Conservation (phyloP, 2,797 vertebrate species). For the Huso huso region DNA sequence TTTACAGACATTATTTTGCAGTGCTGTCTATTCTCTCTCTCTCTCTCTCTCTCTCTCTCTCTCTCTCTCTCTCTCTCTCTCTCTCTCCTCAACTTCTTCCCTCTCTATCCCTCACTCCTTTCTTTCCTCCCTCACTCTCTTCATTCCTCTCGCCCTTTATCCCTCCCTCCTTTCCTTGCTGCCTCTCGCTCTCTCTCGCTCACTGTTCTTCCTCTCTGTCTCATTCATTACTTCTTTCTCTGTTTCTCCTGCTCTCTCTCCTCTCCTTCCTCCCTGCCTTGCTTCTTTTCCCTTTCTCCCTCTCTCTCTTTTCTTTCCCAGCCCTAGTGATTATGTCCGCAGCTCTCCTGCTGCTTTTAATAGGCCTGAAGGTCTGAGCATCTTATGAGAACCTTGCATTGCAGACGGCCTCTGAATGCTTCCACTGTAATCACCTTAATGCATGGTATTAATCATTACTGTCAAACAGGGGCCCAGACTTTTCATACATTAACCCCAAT, state of each 20-base stretch:
- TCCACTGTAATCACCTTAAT: conserved; percentile 75
- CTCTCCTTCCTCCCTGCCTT: conserved; percentile 19
- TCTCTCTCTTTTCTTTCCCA: conserved; percentile 29
- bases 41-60: conserved; percentile 21
- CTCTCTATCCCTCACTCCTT: not conserved
- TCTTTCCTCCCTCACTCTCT: not conserved
- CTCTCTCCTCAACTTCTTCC: conserved; percentile 32
- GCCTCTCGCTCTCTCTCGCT: not conserved
- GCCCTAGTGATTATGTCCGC: conserved; percentile 70
- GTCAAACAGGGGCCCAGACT: conserved; percentile 47
- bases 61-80: conserved; percentile 24
- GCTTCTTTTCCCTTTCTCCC: conserved; percentile 12
- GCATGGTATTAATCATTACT: conserved; percentile 74
- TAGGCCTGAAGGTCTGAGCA: conserved; percentile 56
- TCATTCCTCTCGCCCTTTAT: not conserved
- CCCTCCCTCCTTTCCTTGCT: no score
- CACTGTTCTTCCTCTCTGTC: not conserved
- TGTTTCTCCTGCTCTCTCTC: conserved; percentile 40
- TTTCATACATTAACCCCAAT: conserved; percentile 53
- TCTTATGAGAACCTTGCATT: conserved; percentile 57
- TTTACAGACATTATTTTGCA: no score
- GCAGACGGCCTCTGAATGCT: conserved; percentile 58
- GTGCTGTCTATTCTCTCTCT: not conserved
- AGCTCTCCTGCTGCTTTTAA: conserved; percentile 70
- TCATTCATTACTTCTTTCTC: no score